These are phyloP conservation scores for Castor canadensis DNA, from an alignment of 2,113 vertebrate genomes.

Conservation along the genomic window DNA sequence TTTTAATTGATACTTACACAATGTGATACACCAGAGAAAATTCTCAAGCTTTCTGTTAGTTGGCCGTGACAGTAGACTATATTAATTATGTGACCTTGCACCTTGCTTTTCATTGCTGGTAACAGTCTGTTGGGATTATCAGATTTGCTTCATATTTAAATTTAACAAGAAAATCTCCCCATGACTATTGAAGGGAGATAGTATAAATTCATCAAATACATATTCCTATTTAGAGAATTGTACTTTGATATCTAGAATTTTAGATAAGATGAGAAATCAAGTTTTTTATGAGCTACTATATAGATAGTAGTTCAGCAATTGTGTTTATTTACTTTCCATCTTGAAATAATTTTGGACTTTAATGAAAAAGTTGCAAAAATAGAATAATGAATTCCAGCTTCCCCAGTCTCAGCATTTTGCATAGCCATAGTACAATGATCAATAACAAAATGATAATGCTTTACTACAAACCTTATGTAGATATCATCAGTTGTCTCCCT, in stretches of 20 bases:
- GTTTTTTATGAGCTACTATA: not conserved
- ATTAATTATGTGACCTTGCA: not conserved
- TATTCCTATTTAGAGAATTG: not conserved
- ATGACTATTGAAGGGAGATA: not conserved
- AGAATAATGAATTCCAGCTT: not conserved
- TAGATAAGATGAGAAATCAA: not conserved
- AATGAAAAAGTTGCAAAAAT: not conserved
- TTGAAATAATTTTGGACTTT: conserved; percentile 1
- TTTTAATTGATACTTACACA: not conserved
- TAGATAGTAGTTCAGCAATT: not conserved
- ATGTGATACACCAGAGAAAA: not conserved
- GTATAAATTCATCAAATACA: not conserved
- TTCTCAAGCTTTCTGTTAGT: not conserved
- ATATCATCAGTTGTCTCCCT: not conserved
- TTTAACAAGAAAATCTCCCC: not conserved
- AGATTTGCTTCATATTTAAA: not conserved
- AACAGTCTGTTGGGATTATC: not conserved
- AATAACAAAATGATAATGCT: not conserved
- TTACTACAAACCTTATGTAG: not conserved
- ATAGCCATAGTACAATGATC: not conserved
- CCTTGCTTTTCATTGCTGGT: not conserved
- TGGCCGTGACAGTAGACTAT: not conserved
- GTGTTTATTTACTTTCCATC: not conserved
- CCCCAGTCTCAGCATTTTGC: not conserved
- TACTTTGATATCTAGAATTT: not conserved